Evolutionary conservation across 2,113 vertebrate genomes (phyloP), one percentile per base, ranked within the genome.

Genomic region (Petrocephalus microphthalmus): DNA sequence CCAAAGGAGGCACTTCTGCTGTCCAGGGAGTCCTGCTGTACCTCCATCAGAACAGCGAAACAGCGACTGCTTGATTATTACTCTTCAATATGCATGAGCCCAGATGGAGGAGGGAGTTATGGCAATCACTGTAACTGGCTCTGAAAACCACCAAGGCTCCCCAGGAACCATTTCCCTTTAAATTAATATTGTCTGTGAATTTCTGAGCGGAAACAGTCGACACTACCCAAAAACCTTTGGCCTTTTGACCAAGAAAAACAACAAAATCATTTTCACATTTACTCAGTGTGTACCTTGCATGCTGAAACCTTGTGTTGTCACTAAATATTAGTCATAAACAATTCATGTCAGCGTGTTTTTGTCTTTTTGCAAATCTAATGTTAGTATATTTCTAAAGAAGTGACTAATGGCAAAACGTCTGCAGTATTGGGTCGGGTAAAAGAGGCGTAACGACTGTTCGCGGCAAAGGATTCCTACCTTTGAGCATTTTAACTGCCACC

Each of bases 401-500:
- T 71, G 29, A 78, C 2, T 42, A 87, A 49, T 45, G 10, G 2
- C 25, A 60, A 86, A 17, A 37, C 17, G 2, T 86, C 13, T 42
- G 25, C 60, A 10, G 51, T 25, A 52, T 15, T 11, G 20, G 33
- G 45, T 22, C 20, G 57, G 5, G 37, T 22, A 57, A 64, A n/a
- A 17, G 37, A 1, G 22, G 25, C 37, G 60, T 37, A 47, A 64
- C 20, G 17, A 37, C 37, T 19, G 17, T 92, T 51, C 15, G 7
- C 53, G 25, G 29, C 49, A 29, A 78, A 91, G 90, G 89, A 90
- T 81, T 84, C 91, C 93, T 95, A 99, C 97, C 97, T 97, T 99
- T 99, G 64, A 98, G 95, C 97, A 98, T 98, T 96, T 98, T 99
- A 91, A 98, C 97, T 22, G 98, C 98, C 89, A 98, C 98, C 8